Conservation (phyloP, 2,888 invertebrate species). For the Drosophila prolongata region DNA sequence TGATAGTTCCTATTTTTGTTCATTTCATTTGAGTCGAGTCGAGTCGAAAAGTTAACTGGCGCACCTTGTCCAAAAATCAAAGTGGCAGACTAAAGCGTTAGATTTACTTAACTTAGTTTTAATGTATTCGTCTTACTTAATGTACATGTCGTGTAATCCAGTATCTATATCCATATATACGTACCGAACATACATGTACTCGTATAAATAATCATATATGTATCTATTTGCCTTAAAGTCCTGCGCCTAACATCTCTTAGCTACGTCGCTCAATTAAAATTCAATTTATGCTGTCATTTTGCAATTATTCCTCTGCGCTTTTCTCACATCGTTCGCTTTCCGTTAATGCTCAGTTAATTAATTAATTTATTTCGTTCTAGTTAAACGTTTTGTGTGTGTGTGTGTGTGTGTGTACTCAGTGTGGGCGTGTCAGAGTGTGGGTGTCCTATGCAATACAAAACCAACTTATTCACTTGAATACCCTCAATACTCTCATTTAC, state of each 20-base stretch:
- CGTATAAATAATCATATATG: slow-evolving; percentile 70
- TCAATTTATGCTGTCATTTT: slow-evolving; percentile 51
- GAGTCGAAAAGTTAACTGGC: slow-evolving; percentile 63
- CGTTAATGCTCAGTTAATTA: slow-evolving; percentile 60
- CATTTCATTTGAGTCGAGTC: slow-evolving; percentile 28
- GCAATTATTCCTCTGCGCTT: slow-evolving; percentile 19
- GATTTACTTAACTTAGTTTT: slow-evolving; percentile 68
- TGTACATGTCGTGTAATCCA: slow-evolving; percentile 71
- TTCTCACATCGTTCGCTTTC: slow-evolving; percentile 41
- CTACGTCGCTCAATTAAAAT: slow-evolving; percentile 65
- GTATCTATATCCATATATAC: slow-evolving; percentile 57
- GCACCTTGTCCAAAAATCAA: slow-evolving; percentile 79
- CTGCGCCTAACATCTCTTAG: slow-evolving; percentile 59
- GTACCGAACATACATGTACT: slow-evolving; percentile 27
- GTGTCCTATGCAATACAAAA: slow-evolving; percentile 59
- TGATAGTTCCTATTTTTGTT: slow-evolving; percentile 42
- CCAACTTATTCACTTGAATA: slow-evolving; percentile 53
- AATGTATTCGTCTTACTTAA: slow-evolving; percentile 65
- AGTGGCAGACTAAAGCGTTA: slow-evolving; percentile 79
- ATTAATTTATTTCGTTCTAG: slow-evolving; percentile 64
- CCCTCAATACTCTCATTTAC: slow-evolving; percentile 51
- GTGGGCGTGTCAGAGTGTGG: slow-evolving; percentile 15
- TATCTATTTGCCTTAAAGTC: slow-evolving; percentile 66
- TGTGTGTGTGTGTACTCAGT: slow-evolving; percentile 16
- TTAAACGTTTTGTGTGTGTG: slow-evolving; percentile 52